A percentile compares a stretch with the other conserved stretches of the same genome.
These are phyloP conservation scores for Himalopsyche kuldschensis DNA, from an alignment of 2,888 invertebrate species.

Conservation along the genomic window DNA sequence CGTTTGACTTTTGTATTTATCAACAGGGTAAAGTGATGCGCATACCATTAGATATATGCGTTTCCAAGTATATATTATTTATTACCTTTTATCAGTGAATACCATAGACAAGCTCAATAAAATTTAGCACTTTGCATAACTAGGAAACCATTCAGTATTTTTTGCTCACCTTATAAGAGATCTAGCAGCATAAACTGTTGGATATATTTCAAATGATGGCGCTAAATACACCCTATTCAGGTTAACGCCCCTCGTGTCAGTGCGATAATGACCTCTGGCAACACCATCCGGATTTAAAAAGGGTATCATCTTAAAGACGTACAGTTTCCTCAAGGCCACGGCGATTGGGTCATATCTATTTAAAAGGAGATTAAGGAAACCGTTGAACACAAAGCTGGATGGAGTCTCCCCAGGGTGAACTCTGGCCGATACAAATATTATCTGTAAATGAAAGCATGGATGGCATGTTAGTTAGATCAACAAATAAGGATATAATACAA, in stretches of 20 bases:
- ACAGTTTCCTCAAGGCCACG: constrained; percentile 68
- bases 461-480: no score
- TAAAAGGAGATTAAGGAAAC: constrained; percentile 78
- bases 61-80: background rate
- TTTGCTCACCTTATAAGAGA: constrained; percentile 67
- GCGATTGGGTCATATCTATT: constrained; percentile 76
- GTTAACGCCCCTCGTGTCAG: constrained; percentile 86
- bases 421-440: constrained; percentile 83
- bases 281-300: constrained; percentile 93
- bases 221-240: constrained; percentile 84
- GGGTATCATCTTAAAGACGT: constrained; percentile 88
- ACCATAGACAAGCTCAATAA: background rate
- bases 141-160: no score
- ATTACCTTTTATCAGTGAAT: no score
- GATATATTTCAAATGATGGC: constrained; percentile 74
- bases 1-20: no score
- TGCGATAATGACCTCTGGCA: constrained; percentile 80
- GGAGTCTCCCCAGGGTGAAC: constrained; percentile 94
- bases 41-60: background rate
- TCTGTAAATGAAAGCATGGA: constrained; percentile 51
- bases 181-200: constrained; percentile 84
- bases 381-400: constrained; percentile 87
- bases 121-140: background rate
- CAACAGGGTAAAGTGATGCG: no score
- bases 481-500: no score